A percentile compares a stretch with the other conserved stretches of the same genome.
These are phyloP conservation scores for Scartelaos histophorus DNA, from an alignment of 2,113 vertebrate species.

Conservation along the genomic window DNA sequence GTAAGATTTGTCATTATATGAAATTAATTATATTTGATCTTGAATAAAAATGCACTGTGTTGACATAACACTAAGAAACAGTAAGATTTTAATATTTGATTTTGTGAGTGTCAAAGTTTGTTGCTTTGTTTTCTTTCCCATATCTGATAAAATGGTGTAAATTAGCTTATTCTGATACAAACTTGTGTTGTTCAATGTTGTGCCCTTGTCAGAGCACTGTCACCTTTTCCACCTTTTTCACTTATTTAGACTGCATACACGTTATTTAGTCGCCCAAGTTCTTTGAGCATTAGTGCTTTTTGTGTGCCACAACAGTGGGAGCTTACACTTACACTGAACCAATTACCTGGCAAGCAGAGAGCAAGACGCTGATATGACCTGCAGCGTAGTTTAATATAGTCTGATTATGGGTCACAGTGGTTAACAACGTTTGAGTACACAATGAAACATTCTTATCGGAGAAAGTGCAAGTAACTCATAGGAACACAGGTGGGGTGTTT, in stretches of 20 bases:
- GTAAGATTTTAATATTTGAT: too few species aligned
- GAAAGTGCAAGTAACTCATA: constrained; percentile 40
- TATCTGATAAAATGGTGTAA: too few species aligned
- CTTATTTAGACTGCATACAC: constrained; percentile 56
- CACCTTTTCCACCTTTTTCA: background rate
- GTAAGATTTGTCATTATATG: background rate
- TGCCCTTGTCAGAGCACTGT: background rate
- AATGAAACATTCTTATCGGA: constrained; percentile 37
- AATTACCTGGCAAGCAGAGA: constrained; percentile 66
- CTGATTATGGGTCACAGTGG: constrained; percentile 59
- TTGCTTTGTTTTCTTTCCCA: too few species aligned
- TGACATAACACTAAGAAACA: background rate
- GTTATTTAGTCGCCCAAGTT: constrained; percentile 67
- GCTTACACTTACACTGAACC: constrained; percentile 58
- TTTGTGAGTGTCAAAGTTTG: too few species aligned
- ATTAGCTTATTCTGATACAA: too few species aligned
- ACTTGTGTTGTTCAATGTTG: too few species aligned
- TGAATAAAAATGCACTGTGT: background rate
- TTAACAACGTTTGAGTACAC: constrained; percentile 43
- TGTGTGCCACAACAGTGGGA: constrained; percentile 48
- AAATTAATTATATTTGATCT: background rate
- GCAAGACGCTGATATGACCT: constrained; percentile 53
- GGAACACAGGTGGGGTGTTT: constrained; percentile 38
- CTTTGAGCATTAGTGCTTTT: constrained; percentile 51
- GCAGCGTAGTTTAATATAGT: constrained; percentile 55